Percentiles rank a stretch among this genome's conserved stretches.
phyloP scores from a whole-genome alignment of 2,888 invertebrate species.

The Dicyrtoma fusca region DNA sequence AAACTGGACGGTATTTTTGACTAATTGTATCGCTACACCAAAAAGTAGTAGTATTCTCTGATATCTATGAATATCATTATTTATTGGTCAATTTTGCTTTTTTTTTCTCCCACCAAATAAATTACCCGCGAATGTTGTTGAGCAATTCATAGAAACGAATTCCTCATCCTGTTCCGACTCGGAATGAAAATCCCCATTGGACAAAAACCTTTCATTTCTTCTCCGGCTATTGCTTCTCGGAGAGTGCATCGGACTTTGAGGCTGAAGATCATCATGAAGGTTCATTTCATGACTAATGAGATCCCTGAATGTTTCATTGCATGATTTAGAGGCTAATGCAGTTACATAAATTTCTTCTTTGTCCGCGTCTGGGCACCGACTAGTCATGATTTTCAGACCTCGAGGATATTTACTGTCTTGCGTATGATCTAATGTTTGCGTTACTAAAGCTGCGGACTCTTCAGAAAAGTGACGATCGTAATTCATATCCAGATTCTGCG shows the following conservation, averaged over 20 bases:
- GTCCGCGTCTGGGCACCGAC: slow-evolving; percentile 54
- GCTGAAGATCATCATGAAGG: slow-evolving; percentile 15
- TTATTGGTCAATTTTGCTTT: slow-evolving; percentile 14
- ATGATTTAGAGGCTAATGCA: slow-evolving; percentile 45
- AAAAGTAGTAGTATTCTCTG: background rate
- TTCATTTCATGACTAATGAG: slow-evolving; percentile 43
- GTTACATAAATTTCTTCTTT: slow-evolving; percentile 52
- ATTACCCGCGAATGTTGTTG: slow-evolving; percentile 15
- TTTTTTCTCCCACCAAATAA: slow-evolving; percentile 31
- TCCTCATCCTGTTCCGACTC: slow-evolving; percentile 27
- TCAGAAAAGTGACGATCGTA: slow-evolving; percentile 52
- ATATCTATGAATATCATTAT: too few relatives aligned
- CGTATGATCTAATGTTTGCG: slow-evolving; percentile 33
- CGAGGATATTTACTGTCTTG: slow-evolving; percentile 48
- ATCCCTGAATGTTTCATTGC: slow-evolving; percentile 45
- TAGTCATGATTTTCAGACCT: slow-evolving; percentile 54
- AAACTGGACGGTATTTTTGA: slow-evolving; percentile 21
- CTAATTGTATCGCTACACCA: background rate
- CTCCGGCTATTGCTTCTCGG: background rate
- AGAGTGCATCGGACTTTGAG: background rate
- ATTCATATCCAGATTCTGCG: slow-evolving; percentile 54
- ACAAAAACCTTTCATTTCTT: background rate
- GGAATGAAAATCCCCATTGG: slow-evolving; percentile 11
- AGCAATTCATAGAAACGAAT: slow-evolving; percentile 19
- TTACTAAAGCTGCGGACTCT: slow-evolving; percentile 51